Conservation (phyloP, 2,888 invertebrate species). For the Dolichomitus sp. region DNA sequence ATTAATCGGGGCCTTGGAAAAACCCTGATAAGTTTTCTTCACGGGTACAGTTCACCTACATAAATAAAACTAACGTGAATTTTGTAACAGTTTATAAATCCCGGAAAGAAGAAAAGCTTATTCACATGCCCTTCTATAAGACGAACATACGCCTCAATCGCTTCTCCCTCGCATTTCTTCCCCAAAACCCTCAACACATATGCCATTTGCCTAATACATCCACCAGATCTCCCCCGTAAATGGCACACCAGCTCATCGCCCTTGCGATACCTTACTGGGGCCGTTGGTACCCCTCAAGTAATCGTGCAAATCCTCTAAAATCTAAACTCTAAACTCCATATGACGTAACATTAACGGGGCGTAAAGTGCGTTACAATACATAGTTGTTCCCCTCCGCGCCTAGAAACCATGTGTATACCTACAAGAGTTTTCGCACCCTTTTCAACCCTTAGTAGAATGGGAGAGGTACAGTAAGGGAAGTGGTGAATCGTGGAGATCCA, state of each 20-base stretch:
- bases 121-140: neutral
- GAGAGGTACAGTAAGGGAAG: constrained; percentile 9
- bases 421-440: constrained; percentile 40
- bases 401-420: neutral
- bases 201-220: constrained; percentile 22
- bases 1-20: too few relatives aligned
- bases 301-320: constrained; percentile 13
- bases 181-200: constrained; percentile 9
- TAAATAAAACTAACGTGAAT: neutral
- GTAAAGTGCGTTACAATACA: neutral
- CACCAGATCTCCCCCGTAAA: neutral
- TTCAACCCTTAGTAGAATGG: neutral
- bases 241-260: neutral
- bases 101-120: constrained; percentile 2
- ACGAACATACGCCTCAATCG: constrained; percentile 2
- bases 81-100: constrained; percentile 2
- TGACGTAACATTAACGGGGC: constrained; percentile 23
- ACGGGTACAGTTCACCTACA: neutral
- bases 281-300: constrained; percentile 9
- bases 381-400: neutral
- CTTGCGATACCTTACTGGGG: neutral
- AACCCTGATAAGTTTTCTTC: too few relatives aligned
- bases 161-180: constrained; percentile 2
- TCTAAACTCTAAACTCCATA: constrained; percentile 18
- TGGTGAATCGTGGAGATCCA: constrained; percentile 32